phyloP scores from a whole-genome alignment of 2,113 vertebrate genomes.

The Nothoprocta perdicaria region DNA sequence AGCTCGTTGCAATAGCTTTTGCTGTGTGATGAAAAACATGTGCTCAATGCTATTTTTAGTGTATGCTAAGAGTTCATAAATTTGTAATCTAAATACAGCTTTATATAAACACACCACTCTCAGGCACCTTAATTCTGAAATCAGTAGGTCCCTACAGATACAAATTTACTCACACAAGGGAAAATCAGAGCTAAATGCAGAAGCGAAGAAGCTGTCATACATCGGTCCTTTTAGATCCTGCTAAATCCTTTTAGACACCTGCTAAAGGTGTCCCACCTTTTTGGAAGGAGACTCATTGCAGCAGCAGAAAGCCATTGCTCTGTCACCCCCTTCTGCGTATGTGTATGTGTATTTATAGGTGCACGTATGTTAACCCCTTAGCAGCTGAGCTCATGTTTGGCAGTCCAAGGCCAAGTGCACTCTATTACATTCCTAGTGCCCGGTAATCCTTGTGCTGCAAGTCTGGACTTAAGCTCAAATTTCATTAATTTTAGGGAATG shows the following conservation, averaged over 20 bases:
- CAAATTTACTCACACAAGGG: constrained; percentile 18
- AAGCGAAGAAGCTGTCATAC: background rate
- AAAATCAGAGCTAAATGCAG: constrained; percentile 17
- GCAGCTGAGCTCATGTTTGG: background rate
- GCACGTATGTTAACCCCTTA: accelerated
- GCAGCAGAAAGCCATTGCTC: background rate
- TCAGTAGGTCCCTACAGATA: background rate
- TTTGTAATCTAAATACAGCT: constrained; percentile 60
- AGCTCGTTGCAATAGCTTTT: constrained; percentile 42
- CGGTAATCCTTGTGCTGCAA: background rate
- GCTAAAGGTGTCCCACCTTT: background rate
- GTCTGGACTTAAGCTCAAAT: background rate
- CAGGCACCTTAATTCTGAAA: constrained; percentile 32
- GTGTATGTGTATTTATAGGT: background rate
- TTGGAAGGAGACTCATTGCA: background rate
- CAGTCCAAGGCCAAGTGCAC: background rate
- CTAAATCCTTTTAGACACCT: no score
- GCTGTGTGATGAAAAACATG: constrained; percentile 41
- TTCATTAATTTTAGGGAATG: background rate
- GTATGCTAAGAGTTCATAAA: constrained; percentile 53
- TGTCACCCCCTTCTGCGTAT: background rate
- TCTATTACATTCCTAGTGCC: background rate
- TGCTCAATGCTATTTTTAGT: constrained; percentile 67
- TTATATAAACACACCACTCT: constrained; percentile 41
- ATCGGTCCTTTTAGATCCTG: background rate